Evolutionary conservation across 2,888 invertebrate genomes (phyloP).

Genomic region (Seira musarum): DNA sequence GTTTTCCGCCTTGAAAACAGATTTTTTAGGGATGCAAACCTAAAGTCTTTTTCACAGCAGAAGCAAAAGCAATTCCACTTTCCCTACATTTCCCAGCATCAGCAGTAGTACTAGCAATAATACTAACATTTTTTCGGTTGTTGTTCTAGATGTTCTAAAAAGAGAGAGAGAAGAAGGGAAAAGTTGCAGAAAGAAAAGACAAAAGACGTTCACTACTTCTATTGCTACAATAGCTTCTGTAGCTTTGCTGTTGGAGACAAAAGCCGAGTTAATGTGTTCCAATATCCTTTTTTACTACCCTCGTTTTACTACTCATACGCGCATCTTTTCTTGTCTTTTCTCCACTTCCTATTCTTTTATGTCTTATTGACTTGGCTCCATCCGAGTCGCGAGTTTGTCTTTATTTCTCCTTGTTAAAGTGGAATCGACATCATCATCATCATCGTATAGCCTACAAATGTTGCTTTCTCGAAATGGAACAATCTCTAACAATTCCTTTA

Average conservation of each 20-base stretch:
- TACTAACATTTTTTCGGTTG: no score
- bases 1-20: constrained; percentile 37
- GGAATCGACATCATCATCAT: constrained; percentile 37
- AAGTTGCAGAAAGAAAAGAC: no score
- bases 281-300: constrained; percentile 55
- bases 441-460: not conserved
- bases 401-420: constrained; percentile 30
- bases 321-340: constrained; percentile 26
- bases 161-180: no score
- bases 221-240: not conserved
- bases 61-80: no score
- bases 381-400: constrained; percentile 20
- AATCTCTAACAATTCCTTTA: constrained; percentile 43
- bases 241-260: constrained; percentile 35
- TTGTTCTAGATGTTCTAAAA: no score
- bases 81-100: constrained; percentile 13
- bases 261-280: constrained; percentile 59
- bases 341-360: constrained; percentile 51
- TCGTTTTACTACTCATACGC: constrained; percentile 49
- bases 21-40: constrained; percentile 26
- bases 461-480: constrained; percentile 13
- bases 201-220: no score
- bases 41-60: not conserved
- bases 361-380: constrained; percentile 40
- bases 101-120: not conserved